A percentile compares a stretch with the other conserved stretches of the same genome.
phyloP scores from a whole-genome alignment of 2,113 vertebrate genomes.

The Ornithorhynchus anatinus region DNA sequence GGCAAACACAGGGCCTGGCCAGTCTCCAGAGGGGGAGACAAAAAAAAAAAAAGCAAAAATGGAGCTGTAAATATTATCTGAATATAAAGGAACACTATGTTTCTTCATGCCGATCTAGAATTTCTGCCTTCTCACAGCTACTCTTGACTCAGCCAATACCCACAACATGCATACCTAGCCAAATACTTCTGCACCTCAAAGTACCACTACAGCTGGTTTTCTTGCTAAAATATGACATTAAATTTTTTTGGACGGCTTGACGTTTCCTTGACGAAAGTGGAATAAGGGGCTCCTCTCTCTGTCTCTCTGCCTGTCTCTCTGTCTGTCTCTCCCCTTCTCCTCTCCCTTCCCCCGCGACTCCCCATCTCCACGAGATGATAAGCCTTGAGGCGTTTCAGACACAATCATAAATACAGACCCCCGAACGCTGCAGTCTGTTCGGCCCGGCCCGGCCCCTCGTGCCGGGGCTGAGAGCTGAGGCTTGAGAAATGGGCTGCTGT shows the following conservation, averaged over 20 bases:
- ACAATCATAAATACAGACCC: background rate
- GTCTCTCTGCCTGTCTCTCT: background rate
- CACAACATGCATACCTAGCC: slow-evolving; percentile 43
- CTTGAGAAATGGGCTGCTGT: slow-evolving; percentile 16
- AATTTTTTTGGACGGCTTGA: slow-evolving; percentile 46
- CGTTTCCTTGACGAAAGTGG: slow-evolving; percentile 49
- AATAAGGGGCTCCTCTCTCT: slow-evolving; percentile 22
- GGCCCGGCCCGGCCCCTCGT: background rate
- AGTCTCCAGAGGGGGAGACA: slow-evolving; percentile 25
- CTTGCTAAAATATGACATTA: slow-evolving; percentile 54
- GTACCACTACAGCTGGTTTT: slow-evolving; percentile 51
- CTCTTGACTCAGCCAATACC: slow-evolving; percentile 61
- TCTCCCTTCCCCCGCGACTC: background rate
- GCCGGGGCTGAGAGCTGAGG: background rate
- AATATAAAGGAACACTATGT: slow-evolving; percentile 52
- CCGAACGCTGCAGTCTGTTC: background rate
- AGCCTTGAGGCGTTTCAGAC: slow-evolving; percentile 13
- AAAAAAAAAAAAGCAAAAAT: slow-evolving; percentile 56
- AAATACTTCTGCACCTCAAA: slow-evolving; percentile 32
- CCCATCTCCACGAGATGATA: background rate
- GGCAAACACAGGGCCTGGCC: background rate
- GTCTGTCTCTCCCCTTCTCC: background rate
- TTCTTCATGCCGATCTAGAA: slow-evolving; percentile 39
- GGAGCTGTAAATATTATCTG: slow-evolving; percentile 59
- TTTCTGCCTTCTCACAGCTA: slow-evolving; percentile 49